Evolutionary conservation across 2,797 vertebrate species (phyloP).

Genomic region (Crotalus adamanteus): DNA sequence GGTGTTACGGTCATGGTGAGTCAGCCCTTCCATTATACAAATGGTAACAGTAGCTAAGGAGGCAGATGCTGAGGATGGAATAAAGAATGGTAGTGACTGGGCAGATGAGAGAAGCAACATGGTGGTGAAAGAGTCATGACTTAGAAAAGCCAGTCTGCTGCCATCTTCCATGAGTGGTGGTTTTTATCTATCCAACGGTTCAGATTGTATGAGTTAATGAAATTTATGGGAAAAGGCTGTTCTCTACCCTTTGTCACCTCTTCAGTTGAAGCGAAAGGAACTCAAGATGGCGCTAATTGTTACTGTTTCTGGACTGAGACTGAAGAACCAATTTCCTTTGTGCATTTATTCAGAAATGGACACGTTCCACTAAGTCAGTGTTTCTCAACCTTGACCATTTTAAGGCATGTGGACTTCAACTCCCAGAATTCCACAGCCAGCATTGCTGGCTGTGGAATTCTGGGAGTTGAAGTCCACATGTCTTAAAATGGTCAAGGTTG

Average conservation of each 20-base stretch:
- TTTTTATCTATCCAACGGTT: background rate
- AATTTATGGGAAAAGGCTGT: background rate
- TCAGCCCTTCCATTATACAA: background rate
- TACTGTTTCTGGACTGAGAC: background rate
- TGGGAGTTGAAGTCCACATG: too few species aligned
- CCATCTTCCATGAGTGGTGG: background rate
- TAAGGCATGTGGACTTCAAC: too few species aligned
- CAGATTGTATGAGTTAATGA: background rate
- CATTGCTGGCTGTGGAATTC: too few species aligned
- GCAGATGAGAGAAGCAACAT: too few species aligned
- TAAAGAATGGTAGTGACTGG: background rate
- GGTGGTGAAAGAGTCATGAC: too few species aligned
- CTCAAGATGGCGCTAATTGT: background rate
- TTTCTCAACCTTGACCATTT: too few species aligned
- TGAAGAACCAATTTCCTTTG: background rate
- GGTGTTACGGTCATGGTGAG: background rate
- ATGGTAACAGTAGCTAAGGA: background rate
- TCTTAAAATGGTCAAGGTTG: too few species aligned
- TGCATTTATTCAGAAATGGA: background rate
- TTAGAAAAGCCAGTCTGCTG: background rate
- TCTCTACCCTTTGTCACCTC: background rate
- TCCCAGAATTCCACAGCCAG: too few species aligned
- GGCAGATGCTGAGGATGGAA: background rate
- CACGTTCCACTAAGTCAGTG: background rate
- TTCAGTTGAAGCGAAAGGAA: background rate